Percentiles rank a stretch among this genome's conserved stretches.
Evolutionary conservation across 2,888 invertebrate species (phyloP).

Genomic region (Stegophylla sp.): DNA sequence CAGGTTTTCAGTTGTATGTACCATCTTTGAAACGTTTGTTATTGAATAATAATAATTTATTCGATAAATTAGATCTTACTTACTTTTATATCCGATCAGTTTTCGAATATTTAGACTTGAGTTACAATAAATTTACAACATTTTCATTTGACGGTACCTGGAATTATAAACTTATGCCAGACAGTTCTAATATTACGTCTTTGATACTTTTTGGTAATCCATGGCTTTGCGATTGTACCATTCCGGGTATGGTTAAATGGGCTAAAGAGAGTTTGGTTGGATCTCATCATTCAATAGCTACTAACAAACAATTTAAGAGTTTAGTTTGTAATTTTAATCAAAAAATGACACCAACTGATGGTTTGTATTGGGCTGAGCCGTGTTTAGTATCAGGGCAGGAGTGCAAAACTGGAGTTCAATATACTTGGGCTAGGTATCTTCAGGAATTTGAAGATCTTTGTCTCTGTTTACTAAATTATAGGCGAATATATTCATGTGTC

Average conservation of each 20-base stretch:
- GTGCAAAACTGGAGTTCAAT: conserved; percentile 68
- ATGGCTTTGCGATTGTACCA: conserved; percentile 74
- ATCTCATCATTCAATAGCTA: conserved; percentile 71
- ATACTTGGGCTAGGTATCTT: conserved; percentile 76
- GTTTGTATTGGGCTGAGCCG: conserved; percentile 67
- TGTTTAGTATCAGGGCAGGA: conserved; percentile 71
- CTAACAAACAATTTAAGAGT: conserved; percentile 73
- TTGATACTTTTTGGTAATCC: conserved; percentile 75
- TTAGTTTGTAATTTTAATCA: conserved; percentile 73
- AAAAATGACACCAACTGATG: conserved; percentile 65
- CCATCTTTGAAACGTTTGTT: conserved; percentile 72
- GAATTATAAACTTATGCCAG: conserved; percentile 71
- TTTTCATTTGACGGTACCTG: conserved; percentile 69
- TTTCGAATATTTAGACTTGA: conserved; percentile 71
- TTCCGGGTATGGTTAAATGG: conserved; percentile 78
- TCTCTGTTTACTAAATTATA: too few relatives aligned
- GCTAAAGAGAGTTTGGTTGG: conserved; percentile 73
- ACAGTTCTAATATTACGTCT: too few relatives aligned
- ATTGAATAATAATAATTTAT: conserved; percentile 70
- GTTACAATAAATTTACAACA: conserved; percentile 71
- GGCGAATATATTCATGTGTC: too few relatives aligned
- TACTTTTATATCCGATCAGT: conserved; percentile 68
- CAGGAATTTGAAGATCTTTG: too few relatives aligned
- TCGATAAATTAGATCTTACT: conserved; percentile 66
- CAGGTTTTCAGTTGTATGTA: conserved; percentile 72